Evolutionary conservation across 2,797 vertebrate genomes (phyloP).

Genomic region (Enteromius afrohamiltoni): DNA sequence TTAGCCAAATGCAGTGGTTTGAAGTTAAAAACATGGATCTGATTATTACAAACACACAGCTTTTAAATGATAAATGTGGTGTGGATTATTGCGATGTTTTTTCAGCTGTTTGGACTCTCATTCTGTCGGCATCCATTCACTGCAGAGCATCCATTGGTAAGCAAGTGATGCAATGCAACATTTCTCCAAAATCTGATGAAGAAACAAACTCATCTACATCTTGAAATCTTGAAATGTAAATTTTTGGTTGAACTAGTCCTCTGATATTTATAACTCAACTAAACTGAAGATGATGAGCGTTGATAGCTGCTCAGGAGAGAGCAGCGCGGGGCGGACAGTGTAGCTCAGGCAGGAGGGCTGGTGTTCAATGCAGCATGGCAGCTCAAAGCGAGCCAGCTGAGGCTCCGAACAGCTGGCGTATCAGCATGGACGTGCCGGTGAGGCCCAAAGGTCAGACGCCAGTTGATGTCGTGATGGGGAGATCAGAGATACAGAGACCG

Average conservation of each 20-base stretch:
- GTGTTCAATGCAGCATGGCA: conserved; percentile 28
- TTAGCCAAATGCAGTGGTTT: not conserved
- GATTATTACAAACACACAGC: not conserved
- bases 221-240: not conserved
- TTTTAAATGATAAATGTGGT: not conserved
- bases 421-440: not conserved
- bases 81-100: not conserved
- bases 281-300: not conserved
- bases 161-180: not conserved
- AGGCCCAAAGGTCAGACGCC: conserved; percentile 53
- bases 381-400: conserved; percentile 33
- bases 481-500: conserved; percentile 33
- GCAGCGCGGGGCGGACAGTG: not conserved
- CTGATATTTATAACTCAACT: conserved; percentile 15
- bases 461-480: conserved; percentile 33
- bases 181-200: not conserved
- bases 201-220: not conserved
- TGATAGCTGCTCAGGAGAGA: not conserved
- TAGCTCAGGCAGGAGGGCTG: conserved; percentile 5
- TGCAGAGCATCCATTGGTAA: not conserved
- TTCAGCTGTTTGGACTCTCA: not conserved
- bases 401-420: conserved; percentile 45
- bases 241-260: not conserved
- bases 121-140: not conserved
- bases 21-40: not conserved